Conservation (phyloP, 2,113 vertebrate species). For the Mesoclemmys tuberculata region DNA sequence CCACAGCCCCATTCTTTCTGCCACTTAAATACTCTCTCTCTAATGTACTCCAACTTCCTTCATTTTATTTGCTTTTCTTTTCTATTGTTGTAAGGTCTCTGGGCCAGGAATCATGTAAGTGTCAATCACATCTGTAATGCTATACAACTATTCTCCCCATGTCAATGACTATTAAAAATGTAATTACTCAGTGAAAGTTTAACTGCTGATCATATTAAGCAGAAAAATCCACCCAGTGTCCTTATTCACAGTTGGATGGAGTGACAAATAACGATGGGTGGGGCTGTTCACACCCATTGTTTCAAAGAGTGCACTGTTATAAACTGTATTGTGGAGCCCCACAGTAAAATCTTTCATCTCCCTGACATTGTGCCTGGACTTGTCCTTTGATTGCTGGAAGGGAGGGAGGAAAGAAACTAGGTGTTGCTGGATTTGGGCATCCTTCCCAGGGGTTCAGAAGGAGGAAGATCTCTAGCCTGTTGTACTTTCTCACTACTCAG, state of each 20-base stretch:
- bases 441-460: background rate
- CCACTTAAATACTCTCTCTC: background rate
- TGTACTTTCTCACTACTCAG: background rate
- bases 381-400: background rate
- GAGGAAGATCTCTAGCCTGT: background rate
- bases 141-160: background rate
- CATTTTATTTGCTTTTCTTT: background rate
- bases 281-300: background rate
- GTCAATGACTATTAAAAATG: slow-evolving; percentile 24
- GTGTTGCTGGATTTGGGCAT: background rate
- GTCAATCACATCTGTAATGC: background rate
- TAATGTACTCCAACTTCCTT: background rate
- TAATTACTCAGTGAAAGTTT: background rate
- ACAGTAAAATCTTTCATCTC: background rate
- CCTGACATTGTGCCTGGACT: background rate
- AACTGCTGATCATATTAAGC: background rate
- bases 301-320: background rate
- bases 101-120: background rate
- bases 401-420: background rate
- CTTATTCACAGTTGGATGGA: background rate
- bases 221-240: background rate
- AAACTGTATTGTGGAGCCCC: background rate
- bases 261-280: background rate
- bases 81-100: background rate
- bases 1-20: background rate